Evolutionary conservation across 1,140 invertebrate species (phyloP).

Genomic region (Caenorhabditis elegans): DNA sequence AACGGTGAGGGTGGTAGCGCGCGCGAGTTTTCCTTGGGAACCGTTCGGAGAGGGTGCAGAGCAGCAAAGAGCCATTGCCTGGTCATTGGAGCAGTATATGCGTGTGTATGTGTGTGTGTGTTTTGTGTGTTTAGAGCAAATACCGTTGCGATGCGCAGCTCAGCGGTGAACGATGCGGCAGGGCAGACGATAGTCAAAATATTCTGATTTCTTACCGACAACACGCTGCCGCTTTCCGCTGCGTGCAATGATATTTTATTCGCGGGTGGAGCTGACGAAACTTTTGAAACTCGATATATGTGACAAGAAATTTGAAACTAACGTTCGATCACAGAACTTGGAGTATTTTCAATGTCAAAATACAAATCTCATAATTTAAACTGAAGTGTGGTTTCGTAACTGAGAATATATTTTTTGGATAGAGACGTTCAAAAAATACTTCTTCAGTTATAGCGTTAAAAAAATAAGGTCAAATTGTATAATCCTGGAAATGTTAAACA

Average conservation of each 20-base stretch:
- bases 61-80: constrained; percentile 13
- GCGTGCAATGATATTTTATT: neutral
- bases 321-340: no score
- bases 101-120: constrained; percentile 9
- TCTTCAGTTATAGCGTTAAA: no score
- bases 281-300: no score
- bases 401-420: no score
- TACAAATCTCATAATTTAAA: no score
- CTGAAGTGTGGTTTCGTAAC: no score
- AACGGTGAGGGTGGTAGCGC: neutral
- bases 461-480: no score
- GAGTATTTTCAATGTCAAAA: no score
- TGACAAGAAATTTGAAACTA: no score
- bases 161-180: neutral
- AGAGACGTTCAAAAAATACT: no score
- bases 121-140: constrained; percentile 17
- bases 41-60: constrained; percentile 13
- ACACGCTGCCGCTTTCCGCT: neutral
- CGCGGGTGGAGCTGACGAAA: neutral
- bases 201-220: neutral
- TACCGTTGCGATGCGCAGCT: constrained; percentile 2
- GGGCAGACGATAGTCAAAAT: neutral
- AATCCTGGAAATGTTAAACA: no score
- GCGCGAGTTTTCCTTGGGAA: constrained; percentile 4
- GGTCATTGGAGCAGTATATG: neutral